phyloP scores from a whole-genome alignment of 1,140 invertebrate species.

The Drosophila parabipectinata region DNA sequence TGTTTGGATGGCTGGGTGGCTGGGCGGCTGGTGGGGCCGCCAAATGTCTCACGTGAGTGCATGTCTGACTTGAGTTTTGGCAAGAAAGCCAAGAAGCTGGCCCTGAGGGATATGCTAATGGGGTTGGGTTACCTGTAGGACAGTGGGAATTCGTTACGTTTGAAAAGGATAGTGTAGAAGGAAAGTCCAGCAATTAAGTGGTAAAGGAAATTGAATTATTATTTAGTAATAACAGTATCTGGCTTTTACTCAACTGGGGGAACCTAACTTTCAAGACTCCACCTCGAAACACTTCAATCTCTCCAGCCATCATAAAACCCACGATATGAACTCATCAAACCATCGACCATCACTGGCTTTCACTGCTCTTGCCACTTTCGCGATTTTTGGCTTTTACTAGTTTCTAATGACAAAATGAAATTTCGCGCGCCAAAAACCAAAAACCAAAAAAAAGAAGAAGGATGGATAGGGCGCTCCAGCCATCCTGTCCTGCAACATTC shows the following conservation, averaged over 20 bases:
- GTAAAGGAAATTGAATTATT: slow-evolving; percentile 1
- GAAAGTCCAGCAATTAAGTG: slow-evolving; percentile 32
- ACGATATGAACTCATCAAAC: slow-evolving; percentile 40
- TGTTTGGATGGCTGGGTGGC: slow-evolving; percentile 22
- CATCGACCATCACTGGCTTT: slow-evolving; percentile 17
- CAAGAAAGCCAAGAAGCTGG: slow-evolving; percentile 34
- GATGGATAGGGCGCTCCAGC: neutral
- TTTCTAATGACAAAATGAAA: slow-evolving; percentile 80
- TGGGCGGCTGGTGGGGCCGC: slow-evolving; percentile 29
- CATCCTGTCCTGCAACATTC: slow-evolving; percentile 61
- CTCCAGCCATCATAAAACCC: slow-evolving; percentile 22
- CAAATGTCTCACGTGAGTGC: slow-evolving; percentile 34
- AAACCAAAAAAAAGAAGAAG: no score
- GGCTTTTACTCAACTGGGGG: no score
- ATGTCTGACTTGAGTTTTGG: slow-evolving; percentile 22
- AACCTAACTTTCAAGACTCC: neutral
- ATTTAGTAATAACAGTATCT: neutral
- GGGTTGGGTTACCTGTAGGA: slow-evolving; percentile 44
- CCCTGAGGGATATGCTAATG: slow-evolving; percentile 46
- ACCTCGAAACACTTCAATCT: slow-evolving; percentile 9
- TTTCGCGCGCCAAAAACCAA: slow-evolving; percentile 37
- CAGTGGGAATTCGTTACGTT: slow-evolving; percentile 20
- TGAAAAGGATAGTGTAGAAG: slow-evolving; percentile 13
- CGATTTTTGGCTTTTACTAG: slow-evolving; percentile 61
- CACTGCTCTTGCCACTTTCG: slow-evolving; percentile 44